Evolutionary conservation across 1,140 invertebrate species (phyloP).

Genomic region (Drosophila orosa): DNA sequence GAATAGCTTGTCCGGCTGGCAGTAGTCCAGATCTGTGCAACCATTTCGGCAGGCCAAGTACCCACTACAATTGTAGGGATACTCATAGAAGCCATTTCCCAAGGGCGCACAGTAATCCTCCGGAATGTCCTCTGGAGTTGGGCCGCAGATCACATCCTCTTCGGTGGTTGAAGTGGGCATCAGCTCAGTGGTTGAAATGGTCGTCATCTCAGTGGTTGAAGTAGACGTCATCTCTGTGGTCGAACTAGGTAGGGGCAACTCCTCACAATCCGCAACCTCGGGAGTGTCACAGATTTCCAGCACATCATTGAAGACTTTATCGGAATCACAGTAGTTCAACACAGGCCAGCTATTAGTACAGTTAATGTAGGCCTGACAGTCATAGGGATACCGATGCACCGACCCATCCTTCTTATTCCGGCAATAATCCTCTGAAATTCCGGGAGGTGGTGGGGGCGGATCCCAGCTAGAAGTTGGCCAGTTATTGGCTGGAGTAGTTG

Average conservation of each 20-base stretch:
- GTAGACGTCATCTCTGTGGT: slow-evolving; percentile 10
- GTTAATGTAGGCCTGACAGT: slow-evolving; percentile 75
- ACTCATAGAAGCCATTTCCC: slow-evolving; percentile 67
- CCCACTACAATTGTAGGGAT: slow-evolving; percentile 59
- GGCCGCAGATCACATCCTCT: slow-evolving; percentile 35
- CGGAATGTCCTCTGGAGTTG: slow-evolving; percentile 28
- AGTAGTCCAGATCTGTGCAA: slow-evolving; percentile 57
- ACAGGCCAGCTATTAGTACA: slow-evolving; percentile 65
- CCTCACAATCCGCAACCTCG: slow-evolving; percentile 56
- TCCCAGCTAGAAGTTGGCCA: slow-evolving; percentile 52
- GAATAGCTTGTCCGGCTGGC: slow-evolving; percentile 61
- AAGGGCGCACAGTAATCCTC: slow-evolving; percentile 40
- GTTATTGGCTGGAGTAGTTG: slow-evolving; percentile 1
- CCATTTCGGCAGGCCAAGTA: slow-evolving; percentile 61
- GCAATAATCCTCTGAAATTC: slow-evolving; percentile 49
- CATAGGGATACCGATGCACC: slow-evolving; percentile 61
- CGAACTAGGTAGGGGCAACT: slow-evolving; percentile 51
- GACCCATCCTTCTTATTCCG: slow-evolving; percentile 25
- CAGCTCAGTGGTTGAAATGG: slow-evolving; percentile 6
- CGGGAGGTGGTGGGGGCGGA: slow-evolving; percentile 52
- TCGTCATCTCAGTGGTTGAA: slow-evolving; percentile 27
- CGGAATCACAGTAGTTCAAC: slow-evolving; percentile 55
- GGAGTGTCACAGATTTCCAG: slow-evolving; percentile 71
- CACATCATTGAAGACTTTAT: slow-evolving; percentile 60
- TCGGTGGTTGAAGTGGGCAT: slow-evolving; percentile 15